A percentile compares a stretch with the other conserved stretches of the same genome.
Evolutionary conservation across 2,888 invertebrate genomes (phyloP).

Genomic region (Odontocerum albicorne): DNA sequence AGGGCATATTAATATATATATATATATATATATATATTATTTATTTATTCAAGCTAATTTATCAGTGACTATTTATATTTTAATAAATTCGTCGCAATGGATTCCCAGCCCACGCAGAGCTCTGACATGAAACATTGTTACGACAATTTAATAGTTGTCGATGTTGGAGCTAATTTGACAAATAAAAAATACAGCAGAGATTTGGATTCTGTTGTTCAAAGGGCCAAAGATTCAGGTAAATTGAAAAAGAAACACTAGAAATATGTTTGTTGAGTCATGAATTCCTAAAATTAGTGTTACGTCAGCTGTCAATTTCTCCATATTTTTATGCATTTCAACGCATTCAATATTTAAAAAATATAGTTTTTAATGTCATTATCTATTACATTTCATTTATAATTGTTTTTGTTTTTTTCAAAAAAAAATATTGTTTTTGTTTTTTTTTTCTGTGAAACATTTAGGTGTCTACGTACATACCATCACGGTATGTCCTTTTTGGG

Average conservation of each 20-base stretch:
- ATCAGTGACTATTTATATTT: too few relatives aligned
- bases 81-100: slow-evolving; percentile 18
- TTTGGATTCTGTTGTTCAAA: slow-evolving; percentile 86
- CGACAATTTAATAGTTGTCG: slow-evolving; percentile 89
- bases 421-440: too few relatives aligned
- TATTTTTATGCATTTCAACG: not conserved
- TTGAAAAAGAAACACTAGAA: not conserved
- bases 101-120: slow-evolving; percentile 32
- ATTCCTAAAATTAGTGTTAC: not conserved
- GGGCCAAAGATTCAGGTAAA: slow-evolving; percentile 89
- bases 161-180: slow-evolving; percentile 90
- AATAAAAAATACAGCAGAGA: slow-evolving; percentile 93
- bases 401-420: too few relatives aligned
- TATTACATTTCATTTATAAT: too few relatives aligned
- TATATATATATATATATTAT: not conserved
- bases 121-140: slow-evolving; percentile 74
- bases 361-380: too few relatives aligned
- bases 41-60: too few relatives aligned
- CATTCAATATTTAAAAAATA: not conserved
- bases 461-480: too few relatives aligned
- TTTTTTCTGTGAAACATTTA: too few relatives aligned
- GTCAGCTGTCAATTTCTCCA: not conserved
- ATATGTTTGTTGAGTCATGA: not conserved
- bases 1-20: not conserved
- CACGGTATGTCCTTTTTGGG: too few relatives aligned